Conservation (phyloP, 2,113 vertebrate species). For the Elachura formosa region DNA sequence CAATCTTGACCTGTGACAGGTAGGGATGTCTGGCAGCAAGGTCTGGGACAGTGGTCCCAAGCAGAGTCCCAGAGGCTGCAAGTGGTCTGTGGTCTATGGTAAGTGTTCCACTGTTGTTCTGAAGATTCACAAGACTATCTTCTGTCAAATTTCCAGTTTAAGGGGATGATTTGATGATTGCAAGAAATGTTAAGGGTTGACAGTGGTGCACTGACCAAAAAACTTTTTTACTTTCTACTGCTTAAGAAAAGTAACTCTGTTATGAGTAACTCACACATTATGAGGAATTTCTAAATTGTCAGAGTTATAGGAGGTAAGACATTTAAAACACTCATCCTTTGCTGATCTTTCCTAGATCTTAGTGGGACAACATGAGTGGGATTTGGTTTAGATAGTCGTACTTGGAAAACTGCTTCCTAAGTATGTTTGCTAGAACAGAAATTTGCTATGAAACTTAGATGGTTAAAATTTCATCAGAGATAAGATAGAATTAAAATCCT, state of each 20-base stretch:
- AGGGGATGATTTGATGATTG: background rate
- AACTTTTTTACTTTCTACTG: background rate
- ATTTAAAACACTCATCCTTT: background rate
- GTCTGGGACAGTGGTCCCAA: background rate
- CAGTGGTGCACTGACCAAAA: background rate
- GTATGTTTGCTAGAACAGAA: background rate
- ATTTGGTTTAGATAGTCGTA: background rate
- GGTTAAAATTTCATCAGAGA: background rate
- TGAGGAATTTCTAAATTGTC: background rate
- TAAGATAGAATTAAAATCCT: background rate
- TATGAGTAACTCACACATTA: no score
- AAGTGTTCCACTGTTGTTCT: background rate
- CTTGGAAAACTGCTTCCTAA: background rate
- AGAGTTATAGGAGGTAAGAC: background rate
- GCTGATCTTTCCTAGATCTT: background rate
- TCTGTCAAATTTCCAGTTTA: background rate
- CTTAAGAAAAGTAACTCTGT: background rate
- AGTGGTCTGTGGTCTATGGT: background rate
- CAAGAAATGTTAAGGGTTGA: background rate
- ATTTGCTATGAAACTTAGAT: background rate
- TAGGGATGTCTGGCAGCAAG: background rate
- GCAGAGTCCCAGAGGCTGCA: background rate
- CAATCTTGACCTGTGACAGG: background rate
- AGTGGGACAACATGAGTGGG: background rate
- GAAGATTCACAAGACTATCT: background rate